Evolutionary conservation across 2,888 invertebrate species (phyloP), one percentile per base, ranked within the genome.

Genomic region (Julus scanicus): DNA sequence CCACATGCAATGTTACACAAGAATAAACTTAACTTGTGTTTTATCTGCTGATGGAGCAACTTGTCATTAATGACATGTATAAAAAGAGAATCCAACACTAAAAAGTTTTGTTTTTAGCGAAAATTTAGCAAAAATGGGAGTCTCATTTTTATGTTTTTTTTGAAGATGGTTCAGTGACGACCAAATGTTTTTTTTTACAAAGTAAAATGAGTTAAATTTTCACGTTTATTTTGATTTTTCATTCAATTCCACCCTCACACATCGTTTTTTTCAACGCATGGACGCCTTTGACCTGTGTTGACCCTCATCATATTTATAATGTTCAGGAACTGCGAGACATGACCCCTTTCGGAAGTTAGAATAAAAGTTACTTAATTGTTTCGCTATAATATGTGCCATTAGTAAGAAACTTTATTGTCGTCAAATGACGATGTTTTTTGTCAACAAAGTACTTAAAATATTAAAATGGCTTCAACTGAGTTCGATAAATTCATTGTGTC

Each of bases 241-340:
- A 29, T 80, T 39, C 37, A 39, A 80, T 80, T 39, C 80, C 37
- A 80, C 37, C 80, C 80, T 29, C 80, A 80, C 80, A 37, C 37
- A 29, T 37, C 4, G 13, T 83, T n/a, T 85, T 85, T 17, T 53
- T 57, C 57, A 57, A 17, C 44, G 44, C 53, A 57, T 86, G 53
- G 57, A 57, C 86, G 86, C 49, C 57, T 86, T 86, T 86, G 53
- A 53, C 86, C 86, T 86, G 49, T 53, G 86, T 37, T 86, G 86
- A 86, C 86, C 86, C 57, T 37, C 53, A 39, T 57, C 29, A 29
- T 39, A 39, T 80, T 80, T 80, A 80, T 80, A 80, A 39, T 80
- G 80, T 80, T 80, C 80, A 39, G 80, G 80, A 80, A 80, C 80
- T 80, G 11, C 11, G 80, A 80, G 80, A 80, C 37, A 80, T 80